Conservation (phyloP, 2,888 invertebrate genomes). For the Andrena chrysosceles region DNA sequence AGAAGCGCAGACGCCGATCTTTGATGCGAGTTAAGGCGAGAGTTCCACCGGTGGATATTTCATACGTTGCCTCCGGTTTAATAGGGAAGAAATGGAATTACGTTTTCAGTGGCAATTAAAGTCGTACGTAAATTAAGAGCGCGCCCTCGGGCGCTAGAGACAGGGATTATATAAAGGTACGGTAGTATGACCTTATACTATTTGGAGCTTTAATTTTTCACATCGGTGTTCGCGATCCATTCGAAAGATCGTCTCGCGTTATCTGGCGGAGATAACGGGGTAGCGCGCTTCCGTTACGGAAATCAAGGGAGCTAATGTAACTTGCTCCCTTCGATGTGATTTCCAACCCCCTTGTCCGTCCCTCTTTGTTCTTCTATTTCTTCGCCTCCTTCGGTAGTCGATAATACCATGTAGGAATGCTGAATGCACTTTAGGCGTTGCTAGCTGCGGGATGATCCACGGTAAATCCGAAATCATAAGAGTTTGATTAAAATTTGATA, state of each 20-base stretch:
- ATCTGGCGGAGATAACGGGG: slow-evolving; percentile 45
- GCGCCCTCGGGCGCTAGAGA: slow-evolving; percentile 35
- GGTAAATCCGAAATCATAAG: neutral
- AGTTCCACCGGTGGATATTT: slow-evolving; percentile 18
- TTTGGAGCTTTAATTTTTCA: slow-evolving; percentile 51
- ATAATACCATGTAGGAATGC: neutral
- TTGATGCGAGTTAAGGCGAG: neutral
- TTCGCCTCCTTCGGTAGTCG: slow-evolving; percentile 23
- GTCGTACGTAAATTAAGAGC: slow-evolving; percentile 55
- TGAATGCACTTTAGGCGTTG: slow-evolving; percentile 18
- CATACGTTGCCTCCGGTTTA: slow-evolving; percentile 26
- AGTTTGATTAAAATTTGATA: slow-evolving; percentile 32
- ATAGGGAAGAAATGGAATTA: neutral
- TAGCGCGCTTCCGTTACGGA: slow-evolving; percentile 32
- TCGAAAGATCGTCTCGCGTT: slow-evolving; percentile 50
- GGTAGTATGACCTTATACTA: slow-evolving; percentile 46
- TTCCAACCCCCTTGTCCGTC: slow-evolving; percentile 17
- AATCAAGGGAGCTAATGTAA: slow-evolving; percentile 10
- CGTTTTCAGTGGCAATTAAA: slow-evolving; percentile 42
- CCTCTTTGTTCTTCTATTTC: slow-evolving; percentile 33
- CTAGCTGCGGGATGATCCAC: slow-evolving; percentile 39
- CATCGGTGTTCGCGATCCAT: slow-evolving; percentile 50
- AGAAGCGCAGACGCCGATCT: neutral
- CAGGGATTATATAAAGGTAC: slow-evolving; percentile 57
- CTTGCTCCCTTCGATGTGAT: slow-evolving; percentile 19